phyloP scores from a whole-genome alignment of 2,888 invertebrate genomes.

The Drosophila nr. perissopoda region DNA sequence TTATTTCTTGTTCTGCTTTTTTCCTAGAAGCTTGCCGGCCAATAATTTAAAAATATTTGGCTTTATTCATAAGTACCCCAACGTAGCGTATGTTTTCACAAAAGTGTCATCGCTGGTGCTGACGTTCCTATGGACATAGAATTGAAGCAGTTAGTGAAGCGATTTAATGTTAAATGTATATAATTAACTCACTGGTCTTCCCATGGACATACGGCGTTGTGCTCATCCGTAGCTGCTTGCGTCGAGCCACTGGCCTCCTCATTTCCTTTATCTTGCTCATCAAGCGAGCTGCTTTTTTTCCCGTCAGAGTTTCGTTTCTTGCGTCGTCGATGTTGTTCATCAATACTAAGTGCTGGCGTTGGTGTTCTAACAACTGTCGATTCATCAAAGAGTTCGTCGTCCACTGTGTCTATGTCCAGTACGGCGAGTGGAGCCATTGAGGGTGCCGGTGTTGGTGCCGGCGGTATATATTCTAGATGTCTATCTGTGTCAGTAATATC shows the following conservation, averaged over 20 bases:
- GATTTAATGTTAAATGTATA: not conserved
- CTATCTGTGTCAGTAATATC: constrained; percentile 79
- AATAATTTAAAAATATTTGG: constrained; percentile 60
- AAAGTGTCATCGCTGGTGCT: constrained; percentile 95
- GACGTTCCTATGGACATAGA: constrained; percentile 88
- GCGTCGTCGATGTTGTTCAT: constrained; percentile 79
- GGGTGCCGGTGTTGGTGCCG: constrained; percentile 83
- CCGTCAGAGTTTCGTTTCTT: constrained; percentile 81
- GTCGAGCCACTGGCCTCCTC: constrained; percentile 26
- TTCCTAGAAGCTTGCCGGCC: constrained; percentile 45
- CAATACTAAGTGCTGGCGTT: constrained; percentile 46
- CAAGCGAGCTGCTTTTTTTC: constrained; percentile 73
- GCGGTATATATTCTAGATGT: constrained; percentile 80
- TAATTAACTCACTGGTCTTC: constrained; percentile 94
- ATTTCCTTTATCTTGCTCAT: constrained; percentile 66
- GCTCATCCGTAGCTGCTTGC: constrained; percentile 82
- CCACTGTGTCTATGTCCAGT: constrained; percentile 89
- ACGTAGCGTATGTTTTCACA: constrained; percentile 96
- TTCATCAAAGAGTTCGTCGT: constrained; percentile 86
- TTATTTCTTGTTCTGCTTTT: constrained; percentile 63
- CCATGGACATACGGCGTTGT: constrained; percentile 96
- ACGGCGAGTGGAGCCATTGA: constrained; percentile 89
- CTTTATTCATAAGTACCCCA: constrained; percentile 93
- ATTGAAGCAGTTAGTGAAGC: not conserved
- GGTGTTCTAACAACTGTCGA: constrained; percentile 14